Conservation (phyloP, 2,797 vertebrate genomes). For the Limosa lapponica region DNA sequence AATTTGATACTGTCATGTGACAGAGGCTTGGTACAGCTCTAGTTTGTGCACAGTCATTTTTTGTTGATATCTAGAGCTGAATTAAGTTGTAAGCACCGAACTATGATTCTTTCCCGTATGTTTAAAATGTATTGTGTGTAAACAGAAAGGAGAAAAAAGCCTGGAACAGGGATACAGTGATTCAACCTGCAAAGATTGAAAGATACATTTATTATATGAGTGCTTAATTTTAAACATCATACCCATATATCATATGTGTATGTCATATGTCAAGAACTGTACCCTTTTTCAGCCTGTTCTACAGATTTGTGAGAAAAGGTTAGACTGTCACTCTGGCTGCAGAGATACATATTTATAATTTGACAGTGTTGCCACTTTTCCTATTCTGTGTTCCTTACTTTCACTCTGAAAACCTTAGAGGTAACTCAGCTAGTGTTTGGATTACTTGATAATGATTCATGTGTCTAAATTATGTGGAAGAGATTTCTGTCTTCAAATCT, state of each 20-base stretch:
- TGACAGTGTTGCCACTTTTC: neutral
- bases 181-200: neutral
- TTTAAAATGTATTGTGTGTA: neutral
- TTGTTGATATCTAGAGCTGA: neutral
- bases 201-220: neutral
- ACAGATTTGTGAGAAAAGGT: neutral
- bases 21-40: neutral
- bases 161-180: neutral
- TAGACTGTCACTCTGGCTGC: neutral
- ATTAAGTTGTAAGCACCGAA: neutral
- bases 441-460: neutral
- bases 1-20: neutral
- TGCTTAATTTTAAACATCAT: neutral
- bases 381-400: neutral
- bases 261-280: neutral
- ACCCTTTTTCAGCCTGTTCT: neutral
- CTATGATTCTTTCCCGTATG: neutral
- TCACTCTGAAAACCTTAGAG: neutral
- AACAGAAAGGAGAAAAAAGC: neutral
- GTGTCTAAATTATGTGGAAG: neutral
- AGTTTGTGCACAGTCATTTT: neutral
- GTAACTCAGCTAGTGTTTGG: neutral
- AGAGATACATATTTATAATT: neutral
- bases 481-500: neutral
- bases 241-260: neutral